Evolutionary conservation across 2,113 vertebrate species (phyloP).

Genomic region (Apus apus): DNA sequence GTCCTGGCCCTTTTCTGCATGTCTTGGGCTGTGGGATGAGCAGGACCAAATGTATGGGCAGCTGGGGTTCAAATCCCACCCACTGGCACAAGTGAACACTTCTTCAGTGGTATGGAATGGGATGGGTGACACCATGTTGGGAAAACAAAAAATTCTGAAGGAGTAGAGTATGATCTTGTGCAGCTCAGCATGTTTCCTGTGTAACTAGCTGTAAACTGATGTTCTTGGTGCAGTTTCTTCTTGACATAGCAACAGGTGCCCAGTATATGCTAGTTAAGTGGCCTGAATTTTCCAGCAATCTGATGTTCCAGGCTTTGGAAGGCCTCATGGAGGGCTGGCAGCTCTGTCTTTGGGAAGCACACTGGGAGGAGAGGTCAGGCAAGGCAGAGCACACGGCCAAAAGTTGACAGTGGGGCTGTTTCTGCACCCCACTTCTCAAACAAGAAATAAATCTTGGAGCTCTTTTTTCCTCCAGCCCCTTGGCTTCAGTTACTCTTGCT

Average conservation of each 20-base stretch:
- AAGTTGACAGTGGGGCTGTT: background rate
- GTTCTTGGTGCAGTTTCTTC: background rate
- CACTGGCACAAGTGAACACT: fast-evolving
- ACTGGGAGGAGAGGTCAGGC: fast-evolving
- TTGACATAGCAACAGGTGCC: background rate
- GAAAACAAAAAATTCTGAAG: background rate
- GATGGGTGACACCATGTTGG: background rate
- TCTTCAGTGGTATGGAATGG: background rate
- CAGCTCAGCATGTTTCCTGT: background rate
- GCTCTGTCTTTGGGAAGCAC: background rate
- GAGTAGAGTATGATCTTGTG: background rate
- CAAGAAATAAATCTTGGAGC: background rate
- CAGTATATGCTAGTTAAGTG: background rate
- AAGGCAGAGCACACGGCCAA: background rate
- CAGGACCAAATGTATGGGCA: background rate
- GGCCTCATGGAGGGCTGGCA: background rate
- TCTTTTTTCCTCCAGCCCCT: background rate
- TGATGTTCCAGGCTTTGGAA: background rate
- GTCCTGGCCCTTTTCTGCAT: background rate
- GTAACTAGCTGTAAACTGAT: background rate
- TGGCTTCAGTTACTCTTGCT: background rate
- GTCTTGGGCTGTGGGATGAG: background rate
- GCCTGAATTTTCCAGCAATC: background rate
- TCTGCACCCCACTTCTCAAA: background rate
- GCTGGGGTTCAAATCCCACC: background rate